phyloP scores from a whole-genome alignment of 2,797 vertebrate genomes.

The Enteromius argenteus region DNA sequence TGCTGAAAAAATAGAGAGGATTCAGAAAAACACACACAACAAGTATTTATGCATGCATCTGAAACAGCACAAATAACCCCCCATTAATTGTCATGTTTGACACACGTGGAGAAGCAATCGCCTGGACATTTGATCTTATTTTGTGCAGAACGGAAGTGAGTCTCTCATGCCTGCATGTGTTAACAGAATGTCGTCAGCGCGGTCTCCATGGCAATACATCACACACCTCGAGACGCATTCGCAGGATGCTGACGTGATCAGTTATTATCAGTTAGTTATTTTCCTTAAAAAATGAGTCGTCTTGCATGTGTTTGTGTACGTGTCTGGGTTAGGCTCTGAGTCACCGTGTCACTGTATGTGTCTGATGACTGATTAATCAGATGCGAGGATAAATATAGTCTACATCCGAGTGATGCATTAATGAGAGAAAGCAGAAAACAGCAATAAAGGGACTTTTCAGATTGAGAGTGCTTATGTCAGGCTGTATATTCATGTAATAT shows the following conservation, averaged over 20 bases:
- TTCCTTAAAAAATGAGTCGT: conserved; percentile 11
- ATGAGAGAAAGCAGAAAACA: background rate
- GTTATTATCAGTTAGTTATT: conserved; percentile 48
- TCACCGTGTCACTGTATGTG: background rate
- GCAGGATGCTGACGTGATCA: conserved; percentile 37
- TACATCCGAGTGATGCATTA: background rate
- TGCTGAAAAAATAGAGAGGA: background rate
- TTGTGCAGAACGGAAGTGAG: background rate
- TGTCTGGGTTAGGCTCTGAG: conserved; percentile 8
- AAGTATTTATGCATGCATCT: background rate
- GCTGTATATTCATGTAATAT: background rate
- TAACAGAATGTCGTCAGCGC: conserved; percentile 9
- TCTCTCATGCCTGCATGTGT: background rate
- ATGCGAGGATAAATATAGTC: conserved; percentile 1
- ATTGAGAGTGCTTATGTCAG: background rate
- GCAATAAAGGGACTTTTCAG: background rate
- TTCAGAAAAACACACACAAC: background rate
- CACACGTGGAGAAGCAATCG: background rate
- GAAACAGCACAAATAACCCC: background rate
- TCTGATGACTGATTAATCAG: background rate
- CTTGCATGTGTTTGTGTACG: conserved; percentile 6
- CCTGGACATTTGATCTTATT: conserved; percentile 9
- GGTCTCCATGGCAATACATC: conserved; percentile 54
- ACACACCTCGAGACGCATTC: conserved; percentile 31
- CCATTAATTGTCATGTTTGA: background rate